These are phyloP conservation scores for Halichoerus grypus DNA, from an alignment of 2,113 vertebrate genomes.

Conservation along the genomic window DNA sequence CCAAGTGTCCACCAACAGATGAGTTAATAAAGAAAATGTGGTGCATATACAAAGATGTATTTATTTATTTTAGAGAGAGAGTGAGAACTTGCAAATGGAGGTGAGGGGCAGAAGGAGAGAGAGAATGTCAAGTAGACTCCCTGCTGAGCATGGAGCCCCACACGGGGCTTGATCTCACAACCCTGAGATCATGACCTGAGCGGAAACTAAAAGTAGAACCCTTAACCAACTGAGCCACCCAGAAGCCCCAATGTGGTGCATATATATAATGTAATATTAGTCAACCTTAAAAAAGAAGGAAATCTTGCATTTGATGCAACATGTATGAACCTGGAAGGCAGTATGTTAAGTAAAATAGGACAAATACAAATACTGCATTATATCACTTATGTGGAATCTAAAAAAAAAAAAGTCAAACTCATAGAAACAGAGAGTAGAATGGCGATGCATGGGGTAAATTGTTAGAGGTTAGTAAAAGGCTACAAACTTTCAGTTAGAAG, in stretches of 20 bases:
- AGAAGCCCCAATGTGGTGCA: not conserved
- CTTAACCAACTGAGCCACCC: too few species aligned
- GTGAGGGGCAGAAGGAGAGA: not conserved
- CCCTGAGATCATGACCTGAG: not conserved
- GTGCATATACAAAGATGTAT: not conserved
- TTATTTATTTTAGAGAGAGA: not conserved
- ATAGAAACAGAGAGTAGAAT: not conserved
- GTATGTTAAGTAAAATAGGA: not conserved
- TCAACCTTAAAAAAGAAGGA: not conserved
- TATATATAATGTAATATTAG: not conserved
- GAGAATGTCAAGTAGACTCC: not conserved
- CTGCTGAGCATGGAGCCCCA: not conserved
- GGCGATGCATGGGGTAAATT: not conserved
- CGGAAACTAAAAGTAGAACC: not conserved
- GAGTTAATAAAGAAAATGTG: not conserved
- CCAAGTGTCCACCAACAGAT: not conserved
- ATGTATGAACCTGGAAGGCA: not conserved
- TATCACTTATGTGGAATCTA: not conserved
- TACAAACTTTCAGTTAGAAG: not conserved
- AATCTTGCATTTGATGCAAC: not conserved
- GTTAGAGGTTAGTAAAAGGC: not conserved
- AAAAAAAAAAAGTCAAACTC: not conserved
- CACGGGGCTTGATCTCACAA: not conserved
- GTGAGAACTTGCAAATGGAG: not conserved
- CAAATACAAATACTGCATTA: not conserved